phyloP scores from a whole-genome alignment of 2,888 invertebrate genomes.

The Limenitis camilla region DNA sequence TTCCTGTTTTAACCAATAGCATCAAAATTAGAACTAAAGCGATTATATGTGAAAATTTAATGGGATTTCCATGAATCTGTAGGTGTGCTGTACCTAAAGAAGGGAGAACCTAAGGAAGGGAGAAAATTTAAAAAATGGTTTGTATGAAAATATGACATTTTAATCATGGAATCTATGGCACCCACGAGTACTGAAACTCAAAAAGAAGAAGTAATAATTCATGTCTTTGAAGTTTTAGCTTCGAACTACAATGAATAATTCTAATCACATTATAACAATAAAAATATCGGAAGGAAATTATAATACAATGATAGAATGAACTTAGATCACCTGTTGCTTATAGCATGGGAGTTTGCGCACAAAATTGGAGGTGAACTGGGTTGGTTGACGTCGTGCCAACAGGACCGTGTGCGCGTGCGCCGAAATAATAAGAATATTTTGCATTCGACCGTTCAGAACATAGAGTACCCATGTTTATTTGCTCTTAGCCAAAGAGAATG shows the following conservation, averaged over 20 bases:
- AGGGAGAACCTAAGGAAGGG: too few relatives aligned
- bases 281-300: conserved; percentile 13
- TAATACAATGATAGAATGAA: conserved; percentile 3
- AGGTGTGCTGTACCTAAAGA: too few relatives aligned
- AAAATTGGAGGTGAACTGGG: conserved; percentile 54
- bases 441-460: conserved; percentile 26
- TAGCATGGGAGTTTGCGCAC: conserved; percentile 7
- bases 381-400: conserved; percentile 60
- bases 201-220: too few relatives aligned
- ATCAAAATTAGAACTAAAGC: too few relatives aligned
- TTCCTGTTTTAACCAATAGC: too few relatives aligned
- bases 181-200: neutral
- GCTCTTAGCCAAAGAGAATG: conserved; percentile 17
- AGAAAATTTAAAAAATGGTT: too few relatives aligned
- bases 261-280: neutral
- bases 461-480: conserved; percentile 18
- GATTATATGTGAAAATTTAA: too few relatives aligned
- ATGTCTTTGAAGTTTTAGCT: too few relatives aligned
- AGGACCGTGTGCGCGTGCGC: conserved; percentile 28
- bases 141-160: too few relatives aligned
- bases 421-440: conserved; percentile 39
- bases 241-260: too few relatives aligned
- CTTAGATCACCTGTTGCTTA: conserved; percentile 16
- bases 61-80: too few relatives aligned
- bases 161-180: too few relatives aligned